These are phyloP conservation scores for Myotis yumanensis DNA, from an alignment of 2,113 vertebrate species.

Conservation along the genomic window DNA sequence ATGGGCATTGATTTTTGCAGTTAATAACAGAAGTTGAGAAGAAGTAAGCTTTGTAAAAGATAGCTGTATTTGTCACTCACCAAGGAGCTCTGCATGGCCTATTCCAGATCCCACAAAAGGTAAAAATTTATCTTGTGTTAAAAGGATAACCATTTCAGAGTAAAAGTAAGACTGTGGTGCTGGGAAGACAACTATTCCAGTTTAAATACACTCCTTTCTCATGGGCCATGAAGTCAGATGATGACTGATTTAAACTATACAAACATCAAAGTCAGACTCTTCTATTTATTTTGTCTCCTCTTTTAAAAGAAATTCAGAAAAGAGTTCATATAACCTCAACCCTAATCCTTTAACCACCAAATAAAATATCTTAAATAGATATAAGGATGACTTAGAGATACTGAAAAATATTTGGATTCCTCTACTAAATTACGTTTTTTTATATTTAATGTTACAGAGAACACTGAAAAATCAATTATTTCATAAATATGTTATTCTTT, in stretches of 20 bases:
- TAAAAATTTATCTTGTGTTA: slow-evolving; percentile 44
- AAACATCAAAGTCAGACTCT: slow-evolving; percentile 1
- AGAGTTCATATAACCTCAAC: slow-evolving; percentile 34
- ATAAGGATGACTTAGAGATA: slow-evolving; percentile 19
- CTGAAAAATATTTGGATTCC: slow-evolving; percentile 28
- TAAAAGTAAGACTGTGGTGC: slow-evolving; percentile 31
- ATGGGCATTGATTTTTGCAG: slow-evolving; percentile 16
- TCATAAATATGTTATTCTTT: neutral
- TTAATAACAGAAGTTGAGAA: neutral
- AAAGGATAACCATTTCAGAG: neutral
- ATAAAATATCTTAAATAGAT: slow-evolving; percentile 49
- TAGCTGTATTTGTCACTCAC: neutral
- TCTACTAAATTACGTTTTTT: neutral
- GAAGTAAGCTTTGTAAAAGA: slow-evolving; percentile 5
- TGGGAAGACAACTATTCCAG: slow-evolving; percentile 27
- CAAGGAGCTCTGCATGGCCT: neutral
- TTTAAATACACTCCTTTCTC: neutral
- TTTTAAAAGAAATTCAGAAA: slow-evolving; percentile 32
- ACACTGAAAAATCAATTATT: neutral
- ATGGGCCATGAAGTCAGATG: neutral
- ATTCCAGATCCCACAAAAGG: neutral
- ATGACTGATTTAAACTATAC: slow-evolving; percentile 38
- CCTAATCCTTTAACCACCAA: neutral
- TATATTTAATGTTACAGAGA: neutral
- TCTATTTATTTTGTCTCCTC: slow-evolving; percentile 43